Evolutionary conservation across 1,140 invertebrate species (phyloP).

Genomic region (Papilio polyxenes): DNA sequence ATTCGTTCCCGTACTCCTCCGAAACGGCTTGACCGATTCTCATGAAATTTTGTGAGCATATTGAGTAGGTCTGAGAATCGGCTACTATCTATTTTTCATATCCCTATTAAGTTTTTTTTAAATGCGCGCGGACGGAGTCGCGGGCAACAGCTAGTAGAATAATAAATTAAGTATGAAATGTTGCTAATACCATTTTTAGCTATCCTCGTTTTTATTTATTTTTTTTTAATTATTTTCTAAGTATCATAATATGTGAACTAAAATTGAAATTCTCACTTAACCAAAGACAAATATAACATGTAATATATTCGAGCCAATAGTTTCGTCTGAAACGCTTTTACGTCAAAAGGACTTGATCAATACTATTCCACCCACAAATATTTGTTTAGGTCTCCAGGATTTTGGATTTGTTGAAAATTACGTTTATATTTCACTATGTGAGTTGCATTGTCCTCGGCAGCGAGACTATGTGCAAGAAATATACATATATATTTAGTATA

Average conservation of each 20-base stretch:
- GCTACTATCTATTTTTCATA: too few species aligned
- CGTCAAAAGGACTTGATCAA: slow-evolving; percentile 25
- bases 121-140: background rate
- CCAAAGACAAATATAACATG: background rate
- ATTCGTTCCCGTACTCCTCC: too few species aligned
- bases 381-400: slow-evolving; percentile 21
- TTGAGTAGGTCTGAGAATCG: too few species aligned
- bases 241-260: background rate
- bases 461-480: background rate
- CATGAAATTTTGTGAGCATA: too few species aligned
- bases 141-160: background rate
- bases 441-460: background rate
- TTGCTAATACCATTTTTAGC: background rate
- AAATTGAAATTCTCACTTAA: background rate
- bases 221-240: background rate
- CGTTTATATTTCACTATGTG: slow-evolving; percentile 14
- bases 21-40: too few species aligned
- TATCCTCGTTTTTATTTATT: too few species aligned
- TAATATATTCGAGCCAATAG: slow-evolving; percentile 19
- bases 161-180: background rate
- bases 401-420: slow-evolving; percentile 26
- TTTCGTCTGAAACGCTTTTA: background rate
- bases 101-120: background rate
- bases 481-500: too few species aligned
- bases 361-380: slow-evolving; percentile 23